Conservation (phyloP, 1,140 invertebrate species). For the Brachionus angularis region DNA sequence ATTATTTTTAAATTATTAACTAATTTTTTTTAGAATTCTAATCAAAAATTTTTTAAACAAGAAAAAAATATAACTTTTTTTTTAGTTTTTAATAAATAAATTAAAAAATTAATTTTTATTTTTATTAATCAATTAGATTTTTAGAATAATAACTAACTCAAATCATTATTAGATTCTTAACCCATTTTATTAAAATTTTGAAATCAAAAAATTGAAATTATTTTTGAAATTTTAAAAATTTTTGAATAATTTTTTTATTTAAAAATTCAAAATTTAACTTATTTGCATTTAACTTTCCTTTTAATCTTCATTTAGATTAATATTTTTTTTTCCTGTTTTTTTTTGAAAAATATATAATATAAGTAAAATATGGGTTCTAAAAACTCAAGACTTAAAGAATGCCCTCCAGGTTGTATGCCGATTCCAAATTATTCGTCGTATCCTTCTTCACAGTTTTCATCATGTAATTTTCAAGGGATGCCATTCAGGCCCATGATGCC, state of each 20-base stretch:
- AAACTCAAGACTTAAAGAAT: slow-evolving; percentile 41
- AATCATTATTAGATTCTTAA: not conserved
- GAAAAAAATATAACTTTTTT: no score
- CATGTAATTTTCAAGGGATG: not conserved
- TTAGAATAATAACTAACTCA: not conserved
- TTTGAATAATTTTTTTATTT: no score
- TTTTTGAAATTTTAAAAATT: no score
- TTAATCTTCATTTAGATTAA: not conserved
- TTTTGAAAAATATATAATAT: slow-evolving; percentile 3
- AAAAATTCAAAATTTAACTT: no score
- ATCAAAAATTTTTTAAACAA: no score
- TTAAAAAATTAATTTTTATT: not conserved
- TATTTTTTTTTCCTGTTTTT: not conserved
- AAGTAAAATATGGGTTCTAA: slow-evolving; percentile 41
- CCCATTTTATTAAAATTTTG: no score
- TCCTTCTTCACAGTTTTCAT: not conserved
- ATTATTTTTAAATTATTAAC: no score
- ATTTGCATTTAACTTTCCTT: no score
- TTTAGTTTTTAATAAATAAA: no score
- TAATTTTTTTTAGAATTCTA: no score
- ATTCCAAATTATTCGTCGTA: not conserved
- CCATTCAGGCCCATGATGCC: not conserved
- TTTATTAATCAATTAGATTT: not conserved
- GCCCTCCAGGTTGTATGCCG: slow-evolving; percentile 37
- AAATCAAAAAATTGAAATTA: no score